Evolutionary conservation across 2,113 vertebrate genomes (phyloP), one percentile per base, ranked within the genome.

Genomic region (Albula goreensis): DNA sequence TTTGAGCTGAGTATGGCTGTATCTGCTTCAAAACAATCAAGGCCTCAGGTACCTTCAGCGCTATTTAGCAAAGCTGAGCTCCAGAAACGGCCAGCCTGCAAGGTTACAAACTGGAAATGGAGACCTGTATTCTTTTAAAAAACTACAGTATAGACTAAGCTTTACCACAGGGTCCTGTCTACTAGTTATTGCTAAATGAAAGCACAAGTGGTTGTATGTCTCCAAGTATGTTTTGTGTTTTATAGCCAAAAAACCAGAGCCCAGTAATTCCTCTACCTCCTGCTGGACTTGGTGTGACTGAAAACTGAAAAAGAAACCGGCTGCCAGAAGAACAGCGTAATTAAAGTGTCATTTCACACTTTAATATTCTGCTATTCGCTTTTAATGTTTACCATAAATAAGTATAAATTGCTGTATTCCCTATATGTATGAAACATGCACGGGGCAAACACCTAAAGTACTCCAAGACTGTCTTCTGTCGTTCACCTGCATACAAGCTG

Each of bases 1-100:
- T 77, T n/a, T 77, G 49, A 84, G 56, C 83, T 74, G 57, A 83
- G 56, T 52, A 57, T 56, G 4, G 48, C 66, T 74, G 66, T 60
- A 77, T 77, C 48, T 74, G 52, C 83, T 50, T 50, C 22, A 9
- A 10, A 74, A 22, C 19, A 31, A 74, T 77, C 83, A 25, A 84
- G 51, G 63, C 49, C 13, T n/a, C 41, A 48, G 57, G 31, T 70
- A 74, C 70, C 2, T 31, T 22, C 5, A 31, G 70, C 70, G 10
- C n/a, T 10, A 74, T 22, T 74, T 22, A 25, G 1, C 8, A 31
- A 74, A 31, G 22, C 70, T 74, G 70, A 31, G n/a, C 22, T 9
- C 31, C n/a, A 74, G 10, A 74, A 22, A 74, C 25, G n/a, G 53
- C 12, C 53, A 56, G 53, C 1, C 53, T 56, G 31, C 31, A n/a